Base-by-base conservation (phyloP, 2,888 invertebrate genomes). In the Linnaemya tessellans region DNA sequence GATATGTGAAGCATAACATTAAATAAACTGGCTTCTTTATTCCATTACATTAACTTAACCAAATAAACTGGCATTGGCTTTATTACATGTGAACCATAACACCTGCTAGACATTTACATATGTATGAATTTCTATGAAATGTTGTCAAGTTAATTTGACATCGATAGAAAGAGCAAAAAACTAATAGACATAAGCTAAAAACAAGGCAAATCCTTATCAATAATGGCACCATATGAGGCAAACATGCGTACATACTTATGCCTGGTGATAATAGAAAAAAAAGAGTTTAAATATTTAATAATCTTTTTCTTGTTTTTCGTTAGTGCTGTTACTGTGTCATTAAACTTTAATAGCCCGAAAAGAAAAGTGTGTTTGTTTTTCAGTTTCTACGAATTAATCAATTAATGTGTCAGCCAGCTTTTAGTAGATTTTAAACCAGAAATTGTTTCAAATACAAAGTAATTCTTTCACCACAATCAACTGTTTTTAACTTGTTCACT, bases 341-440 rank as follows among this genome's bases (percentile, higher is more conserved):
- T 85, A 84, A 86, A 89, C 90, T 90, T 90, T 88, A 87, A 88
- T 89, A 89, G 80, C 88, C 89, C 80, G 35, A 70, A 41, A 70
- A 54, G 13, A 4, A 25, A 51, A 38, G 13, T 68, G 38, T 20
- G n/a, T 41, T 70, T 60, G 0, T 11, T 56, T 43, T 56, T 9
- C 41, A 1, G 22, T 30, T 58, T 60, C 9, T 15, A 46, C 25
- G 13, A 8, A 68, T 60, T 60, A 67, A 49, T 68, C 49, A 49
- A 58, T 35, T 8, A 11, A 46, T 38, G 10, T 38, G 8, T n/a
- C n/a, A n/a, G n/a, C n/a, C n/a, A n/a, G n/a, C n/a, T n/a, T n/a
- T n/a, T n/a, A n/a, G n/a, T n/a, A 3, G 30, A 30, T 30, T 30
- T n/a, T n/a, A n/a, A n/a, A 38, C 5, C 38, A 64, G 15, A 64